These are phyloP conservation scores for Andrena praecox DNA, from an alignment of 2,888 invertebrate genomes.

Conservation along the genomic window DNA sequence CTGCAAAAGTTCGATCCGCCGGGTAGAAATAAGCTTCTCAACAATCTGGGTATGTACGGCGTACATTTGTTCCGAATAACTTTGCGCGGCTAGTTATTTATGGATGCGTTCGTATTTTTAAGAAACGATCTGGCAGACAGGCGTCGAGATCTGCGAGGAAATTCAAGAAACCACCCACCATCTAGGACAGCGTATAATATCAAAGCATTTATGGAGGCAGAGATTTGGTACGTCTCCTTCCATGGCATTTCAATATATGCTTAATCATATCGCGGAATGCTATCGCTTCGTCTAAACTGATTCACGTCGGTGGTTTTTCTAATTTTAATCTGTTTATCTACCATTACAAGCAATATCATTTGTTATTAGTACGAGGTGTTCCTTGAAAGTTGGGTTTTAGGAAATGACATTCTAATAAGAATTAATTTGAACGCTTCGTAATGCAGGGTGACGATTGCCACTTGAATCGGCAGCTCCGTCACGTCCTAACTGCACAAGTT, in stretches of 20 bases:
- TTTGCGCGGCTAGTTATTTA: not conserved
- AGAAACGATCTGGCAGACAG: slow-evolving; percentile 89
- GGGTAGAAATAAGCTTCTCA: slow-evolving; percentile 83
- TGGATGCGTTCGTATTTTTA: slow-evolving; percentile 80
- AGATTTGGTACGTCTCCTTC: slow-evolving; percentile 83
- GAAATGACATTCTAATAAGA: slow-evolving; percentile 8
- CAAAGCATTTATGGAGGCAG: slow-evolving; percentile 85
- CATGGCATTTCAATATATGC: slow-evolving; percentile 82
- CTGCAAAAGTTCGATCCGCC: slow-evolving; percentile 84
- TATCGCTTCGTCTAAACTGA: slow-evolving; percentile 77
- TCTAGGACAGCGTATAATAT: slow-evolving; percentile 82
- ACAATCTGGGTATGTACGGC: slow-evolving; percentile 82
- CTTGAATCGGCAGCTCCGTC: slow-evolving; percentile 9
- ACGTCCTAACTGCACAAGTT: slow-evolving; percentile 43
- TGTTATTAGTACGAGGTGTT: slow-evolving; percentile 25
- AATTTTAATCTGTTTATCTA: slow-evolving; percentile 33
- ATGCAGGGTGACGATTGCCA: slow-evolving; percentile 9
- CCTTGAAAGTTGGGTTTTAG: slow-evolving; percentile 11
- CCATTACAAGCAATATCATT: slow-evolving; percentile 44
- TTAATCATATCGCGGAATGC: slow-evolving; percentile 84
- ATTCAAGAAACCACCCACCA: slow-evolving; percentile 84
- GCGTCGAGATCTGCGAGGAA: slow-evolving; percentile 87
- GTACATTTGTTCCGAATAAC: too few relatives aligned
- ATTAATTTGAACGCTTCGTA: slow-evolving; percentile 13
- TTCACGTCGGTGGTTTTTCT: slow-evolving; percentile 13